Conservation (phyloP, 2,113 vertebrate genomes). For the Vulpes ferrilata region DNA sequence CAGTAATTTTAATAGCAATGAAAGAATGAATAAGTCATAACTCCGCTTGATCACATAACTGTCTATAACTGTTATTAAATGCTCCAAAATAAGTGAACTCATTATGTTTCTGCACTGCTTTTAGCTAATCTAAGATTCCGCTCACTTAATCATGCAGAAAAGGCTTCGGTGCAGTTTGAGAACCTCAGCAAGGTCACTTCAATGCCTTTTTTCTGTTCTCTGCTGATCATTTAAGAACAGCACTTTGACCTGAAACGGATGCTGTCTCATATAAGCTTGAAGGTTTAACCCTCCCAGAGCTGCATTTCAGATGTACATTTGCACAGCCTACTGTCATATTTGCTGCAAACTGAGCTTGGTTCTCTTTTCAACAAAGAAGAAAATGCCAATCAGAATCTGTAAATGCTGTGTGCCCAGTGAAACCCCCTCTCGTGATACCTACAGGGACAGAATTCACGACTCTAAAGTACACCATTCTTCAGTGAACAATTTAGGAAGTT, state of each 20-base stretch:
- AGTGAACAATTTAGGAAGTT: slow-evolving; percentile 75
- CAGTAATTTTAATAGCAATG: slow-evolving; percentile 94
- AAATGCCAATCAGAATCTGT: slow-evolving; percentile 86
- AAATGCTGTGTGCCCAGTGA: slow-evolving; percentile 65
- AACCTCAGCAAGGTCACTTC: slow-evolving; percentile 91
- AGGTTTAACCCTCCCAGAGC: slow-evolving; percentile 86
- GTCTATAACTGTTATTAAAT: slow-evolving; percentile 95
- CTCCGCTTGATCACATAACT: slow-evolving; percentile 94
- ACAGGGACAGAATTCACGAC: slow-evolving; percentile 56
- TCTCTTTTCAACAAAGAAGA: slow-evolving; percentile 79
- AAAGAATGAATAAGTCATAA: slow-evolving; percentile 94
- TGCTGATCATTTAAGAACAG: slow-evolving; percentile 90
- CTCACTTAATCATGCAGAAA: slow-evolving; percentile 93
- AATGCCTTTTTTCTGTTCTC: slow-evolving; percentile 87
- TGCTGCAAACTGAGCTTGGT: slow-evolving; percentile 84
- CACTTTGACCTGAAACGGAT: slow-evolving; percentile 90
- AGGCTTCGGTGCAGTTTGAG: slow-evolving; percentile 90
- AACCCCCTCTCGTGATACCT: slow-evolving; percentile 81
- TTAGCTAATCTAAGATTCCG: slow-evolving; percentile 93
- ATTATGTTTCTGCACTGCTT: slow-evolving; percentile 93
- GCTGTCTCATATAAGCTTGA: slow-evolving; percentile 87
- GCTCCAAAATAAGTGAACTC: slow-evolving; percentile 93
- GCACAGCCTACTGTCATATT: slow-evolving; percentile 86
- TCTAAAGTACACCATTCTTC: slow-evolving; percentile 74
- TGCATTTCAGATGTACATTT: slow-evolving; percentile 86